Evolutionary conservation across 2,797 vertebrate genomes (phyloP), one percentile per base, ranked within the genome.

Genomic region (Pagetopsis macropterus): DNA sequence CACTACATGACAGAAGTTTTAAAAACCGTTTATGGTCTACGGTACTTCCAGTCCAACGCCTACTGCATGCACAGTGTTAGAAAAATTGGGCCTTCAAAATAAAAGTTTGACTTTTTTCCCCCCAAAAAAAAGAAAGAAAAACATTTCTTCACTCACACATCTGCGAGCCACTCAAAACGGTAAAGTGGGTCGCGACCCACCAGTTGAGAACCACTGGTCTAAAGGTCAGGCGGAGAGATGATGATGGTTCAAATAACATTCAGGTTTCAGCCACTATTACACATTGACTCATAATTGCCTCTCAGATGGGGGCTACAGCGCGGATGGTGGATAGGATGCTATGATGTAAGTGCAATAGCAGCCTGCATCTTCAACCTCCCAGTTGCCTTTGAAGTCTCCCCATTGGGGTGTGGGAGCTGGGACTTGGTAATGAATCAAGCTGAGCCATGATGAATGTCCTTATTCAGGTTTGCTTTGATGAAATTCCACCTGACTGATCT

Each of bases 401-500:
- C 43, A 64, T 46, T 81, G 65, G 81, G 81, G 69, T 60, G 87
- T 61, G 72, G 75, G 77, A 75, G 81, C 70, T 68, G 77, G 78
- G 73, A 69, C 68, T 78, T 83, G 72, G 72, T 88, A 81, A 89
- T 88, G 84, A 90, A 88, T 88, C 88, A 86, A 84, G 84, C 81
- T 65, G 78, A 82, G 85, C 65, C 79, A 48, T 89, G 88, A 91
- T 88, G 81, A 92, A 88, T 59, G 75, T 84, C 77, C 83, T 81
- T 79, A 80, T 88, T 89, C 79, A 86, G 71, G 77, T 88, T 78
- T 72, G 83, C 87, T 92, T 91, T 91, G 88, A 90, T 89, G 84
- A 79, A 84, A 85, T 71, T 87, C 84, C 83, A 90, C 91, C 87
- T 89, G 85, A 80, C 85, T 86, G 90, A 91, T 89, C 87, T 88